Evolutionary conservation across 2,888 invertebrate genomes (phyloP), one percentile per base, ranked within the genome.

Genomic region (Ennomos erosarius): DNA sequence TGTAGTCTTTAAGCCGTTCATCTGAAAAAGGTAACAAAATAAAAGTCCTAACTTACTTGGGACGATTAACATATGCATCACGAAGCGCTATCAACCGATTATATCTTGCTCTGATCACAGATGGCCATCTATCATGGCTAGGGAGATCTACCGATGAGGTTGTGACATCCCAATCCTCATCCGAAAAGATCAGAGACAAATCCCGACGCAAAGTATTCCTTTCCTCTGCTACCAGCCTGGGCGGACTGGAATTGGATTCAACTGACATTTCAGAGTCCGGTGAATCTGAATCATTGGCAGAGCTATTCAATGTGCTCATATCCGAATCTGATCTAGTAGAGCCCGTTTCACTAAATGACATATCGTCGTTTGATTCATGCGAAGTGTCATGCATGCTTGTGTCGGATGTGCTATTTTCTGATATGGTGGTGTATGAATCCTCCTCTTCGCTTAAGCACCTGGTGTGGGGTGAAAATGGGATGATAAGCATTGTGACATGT

Each of bases 371-470:
- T 26, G 26, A 26, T 37, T 64, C 57, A 10, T 47, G 42, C 0
- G 51, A 52, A 0, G 51, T 39, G 12, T 55, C 42, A 39, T 53
- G 10, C 1, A 88, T 75, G 42, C 87, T 88, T 0, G 88, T 89
- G 52, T 90, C 90, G 0, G 83, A 71, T 0, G 90, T 90, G 10
- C 76, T 87, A 49, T 82, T 67, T 58, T 84, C 88, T 0, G 87
- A 87, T 52, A 86, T 60, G 0, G 90, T 88, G 1, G 62, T 72
- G 70, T 79, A 88, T 0, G 78, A 79, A 1, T 81, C 78, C 10
- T 50, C 51, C 12, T 51, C 50, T 40, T 55, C 50, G 37, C 8
- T 10, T 10, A 11, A 48, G 26, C 34, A 34, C 59, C 62, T 65
- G 59, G 43, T 43, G 12, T 38, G 48, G 16, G 13, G 35, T 48